Base-by-base conservation (phyloP, 2,113 vertebrate species). In the Phaetusa simplex region DNA sequence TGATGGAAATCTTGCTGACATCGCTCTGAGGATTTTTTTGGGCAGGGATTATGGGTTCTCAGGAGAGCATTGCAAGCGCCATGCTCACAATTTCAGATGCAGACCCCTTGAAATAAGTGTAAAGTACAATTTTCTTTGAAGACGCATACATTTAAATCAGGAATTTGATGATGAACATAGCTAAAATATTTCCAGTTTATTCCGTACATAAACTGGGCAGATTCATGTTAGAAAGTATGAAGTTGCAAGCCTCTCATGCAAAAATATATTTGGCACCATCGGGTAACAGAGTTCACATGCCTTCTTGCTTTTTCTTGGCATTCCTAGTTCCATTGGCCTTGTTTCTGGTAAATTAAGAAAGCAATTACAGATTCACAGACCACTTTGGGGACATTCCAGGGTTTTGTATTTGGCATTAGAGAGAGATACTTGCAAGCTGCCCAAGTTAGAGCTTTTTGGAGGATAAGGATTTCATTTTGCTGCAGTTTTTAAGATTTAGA, bases 311-410 rank as follows among this genome's bases (percentile, higher is more conserved):
- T 80, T 78, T 91, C 66, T 93, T 93, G 79, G 69, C 59, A 61
- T 76, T 88, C 32, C 14, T 14, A 27, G 22, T 78, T 89, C 52
- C 36, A 71, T 9, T 93, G 61, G 77, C 40, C 20, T 58, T 90
- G n/a, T 77, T 97, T 92, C 92, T 92, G 67, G 50, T 86, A 96
- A 93, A 90, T 95, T 89, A 93, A 85, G 94, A 93, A 81, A 90
- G 58, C 43, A 81, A 92, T 95, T 93, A 78, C 34, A 78, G 58
- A 94, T 61, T 82, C 82, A 88, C 66, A 93, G 53, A 74, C 40
- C 26, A 47, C 52, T 93, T 34, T 88, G 66, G 62, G 62, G 43
- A 74, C 55, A 81, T 81, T 95, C 58, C 86, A 90, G 66, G 50
- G 29, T 67, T 74, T 91, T 77, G 18, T 90, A 72, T 92, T 85